Percentiles rank a stretch among this genome's conserved stretches.
Evolutionary conservation across 2,113 vertebrate species (phyloP).

Genomic region (Synchiropus splendidus): DNA sequence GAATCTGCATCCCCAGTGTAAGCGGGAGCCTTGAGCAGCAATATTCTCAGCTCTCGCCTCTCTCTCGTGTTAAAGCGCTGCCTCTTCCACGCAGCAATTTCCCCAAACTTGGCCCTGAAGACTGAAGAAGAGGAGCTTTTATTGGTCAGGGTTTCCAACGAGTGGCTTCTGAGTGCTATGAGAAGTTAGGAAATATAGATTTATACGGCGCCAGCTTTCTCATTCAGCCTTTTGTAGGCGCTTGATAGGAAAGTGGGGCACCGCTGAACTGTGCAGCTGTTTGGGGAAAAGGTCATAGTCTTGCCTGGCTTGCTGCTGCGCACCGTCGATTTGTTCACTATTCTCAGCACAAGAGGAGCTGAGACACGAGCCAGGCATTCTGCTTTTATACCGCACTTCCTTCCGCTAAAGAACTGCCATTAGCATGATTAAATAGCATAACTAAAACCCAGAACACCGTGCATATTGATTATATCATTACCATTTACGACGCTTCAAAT

Average conservation of each 20-base stretch:
- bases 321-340: conserved; percentile 24
- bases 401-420: too few species aligned
- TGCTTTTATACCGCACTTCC: not conserved
- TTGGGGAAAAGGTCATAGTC: conserved; percentile 39
- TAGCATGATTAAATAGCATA: too few species aligned
- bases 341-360: not conserved
- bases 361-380: too few species aligned
- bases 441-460: too few species aligned
- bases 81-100: conserved; percentile 52
- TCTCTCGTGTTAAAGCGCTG: conserved; percentile 48
- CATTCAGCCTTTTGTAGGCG: conserved; percentile 37
- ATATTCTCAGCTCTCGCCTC: conserved; percentile 36
- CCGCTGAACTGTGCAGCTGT: conserved; percentile 19
- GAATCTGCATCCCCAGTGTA: conserved; percentile 27
- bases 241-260: conserved; percentile 28
- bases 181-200: conserved; percentile 29
- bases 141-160: conserved; percentile 38
- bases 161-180: conserved; percentile 34
- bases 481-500: too few species aligned
- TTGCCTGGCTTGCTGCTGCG: conserved; percentile 29
- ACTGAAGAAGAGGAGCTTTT: conserved; percentile 52
- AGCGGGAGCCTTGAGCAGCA: conserved; percentile 54
- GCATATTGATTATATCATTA: too few species aligned
- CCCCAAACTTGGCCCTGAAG: conserved; percentile 42
- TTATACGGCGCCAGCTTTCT: conserved; percentile 30